Evolutionary conservation across 2,113 vertebrate genomes (phyloP), one percentile per base, ranked within the genome.

Genomic region (Atractosteus spatula): DNA sequence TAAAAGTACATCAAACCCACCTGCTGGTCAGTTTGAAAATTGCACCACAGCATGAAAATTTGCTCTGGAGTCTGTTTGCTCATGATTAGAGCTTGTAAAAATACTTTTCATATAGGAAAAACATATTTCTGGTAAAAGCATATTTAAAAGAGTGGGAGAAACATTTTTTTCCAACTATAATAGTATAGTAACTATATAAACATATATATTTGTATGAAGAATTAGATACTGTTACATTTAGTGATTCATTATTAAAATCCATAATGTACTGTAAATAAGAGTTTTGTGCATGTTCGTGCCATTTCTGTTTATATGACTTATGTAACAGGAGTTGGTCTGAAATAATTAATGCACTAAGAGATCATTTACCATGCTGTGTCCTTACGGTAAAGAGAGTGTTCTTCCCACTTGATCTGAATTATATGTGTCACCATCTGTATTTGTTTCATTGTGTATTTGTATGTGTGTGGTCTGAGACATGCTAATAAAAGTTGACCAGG

Each of bases 361-460:
- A 7, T 51, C 47, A 51, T 4, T 4, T 59, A 12, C 56, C 56
- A 59, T 14, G 56, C 29, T 29, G 11, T n/a, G n/a, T 12, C 12
- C 3, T 12, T 14, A 59, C 12, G 11, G 13, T n/a, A 29, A 29
- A 29, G 29, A 29, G n/a, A 14, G 8, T 12, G 3, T 12, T 59
- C 56, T 59, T n/a, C 11, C 3, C 13, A 13, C 3, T 59, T 59
- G n/a, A 4, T 59, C 11, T 59, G 3, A 14, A 59, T 2, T n/a
- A 13, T 59, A 4, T 59, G 56, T 12, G 4, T 59, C 11, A 4
- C 7, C 56, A 4, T 8, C 11, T 59, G 3, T 41, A 43, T 71
- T 8, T 75, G 68, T 81, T 78, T 77, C 68, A 80, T 76, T 80
- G 68, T 66, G 68, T 63, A 68, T 7, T 63, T 75, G 66, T 47